Base-by-base conservation (phyloP, 2,113 vertebrate genomes). In the Nicator chloris region DNA sequence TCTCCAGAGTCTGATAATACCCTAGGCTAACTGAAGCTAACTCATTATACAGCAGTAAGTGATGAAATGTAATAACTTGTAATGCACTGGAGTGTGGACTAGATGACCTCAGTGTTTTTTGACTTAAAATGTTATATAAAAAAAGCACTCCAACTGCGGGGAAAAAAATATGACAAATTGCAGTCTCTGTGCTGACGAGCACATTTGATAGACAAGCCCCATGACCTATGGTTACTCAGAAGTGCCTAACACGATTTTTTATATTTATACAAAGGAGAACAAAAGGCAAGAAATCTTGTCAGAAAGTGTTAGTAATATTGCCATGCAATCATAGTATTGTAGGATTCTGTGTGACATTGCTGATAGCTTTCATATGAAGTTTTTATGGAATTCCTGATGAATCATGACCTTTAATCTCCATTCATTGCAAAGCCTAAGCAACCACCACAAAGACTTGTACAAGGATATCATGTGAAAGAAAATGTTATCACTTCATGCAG, bases 1-100 rank as follows among this genome's bases (percentile, higher is more conserved):
- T 91, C 94, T 93, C 94, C 80, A 77, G 92, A 88, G 92, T 21
- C 86, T 97, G 88, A 71, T 93, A 88, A 94, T 92, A 83, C 82
- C 51, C 72, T 27, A 83, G 82, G 64, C 79, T 94, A 93, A 95
- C 89, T 90, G n/a, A 61, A 78, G 51, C 84, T 91, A 91, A 88
- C 75, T 73, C 54, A 77, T 56, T 65, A 82, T 91, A 81, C 4
- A 87, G 73, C 87, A 96, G 7, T 33, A 77, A 93, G 71, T 88
- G 94, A 90, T 92, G 90, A 95, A 86, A 96, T 81, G 75, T 63
- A 93, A 92, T 90, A 93, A 73, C 82, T 81, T 80, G 68, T 77
- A 92, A 90, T 81, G 66, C 76, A 73, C 82, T 90, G 60, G 50
- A 88, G 82, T 1, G 0, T 91, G 82, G 90, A 81, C 60, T n/a